phyloP scores from a whole-genome alignment of 2,113 vertebrate genomes.

The Proteles cristata region DNA sequence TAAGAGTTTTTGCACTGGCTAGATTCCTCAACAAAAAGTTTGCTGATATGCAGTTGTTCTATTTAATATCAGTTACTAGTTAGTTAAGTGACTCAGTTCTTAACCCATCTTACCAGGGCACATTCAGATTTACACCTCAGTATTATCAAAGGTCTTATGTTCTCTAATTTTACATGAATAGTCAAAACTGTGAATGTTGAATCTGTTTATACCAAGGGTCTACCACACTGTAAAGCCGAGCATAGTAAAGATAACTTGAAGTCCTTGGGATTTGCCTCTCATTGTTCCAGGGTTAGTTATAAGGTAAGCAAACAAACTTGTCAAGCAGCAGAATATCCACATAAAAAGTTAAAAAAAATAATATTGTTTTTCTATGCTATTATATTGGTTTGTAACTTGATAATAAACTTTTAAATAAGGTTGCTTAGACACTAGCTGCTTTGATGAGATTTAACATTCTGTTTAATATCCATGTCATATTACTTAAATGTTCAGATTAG shows the following conservation, averaged over 20 bases:
- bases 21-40: neutral
- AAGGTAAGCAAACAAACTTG: neutral
- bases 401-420: constrained; percentile 54
- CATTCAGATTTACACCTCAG: neutral
- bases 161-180: neutral
- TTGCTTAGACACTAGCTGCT: neutral
- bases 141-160: neutral
- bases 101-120: neutral
- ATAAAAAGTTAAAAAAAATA: neutral
- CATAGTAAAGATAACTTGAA: neutral
- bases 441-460: neutral
- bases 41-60: neutral
- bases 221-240: neutral
- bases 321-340: neutral
- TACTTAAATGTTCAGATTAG: constrained; percentile 13
- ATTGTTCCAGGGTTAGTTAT: neutral
- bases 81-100: neutral
- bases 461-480: neutral
- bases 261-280: constrained; percentile 15
- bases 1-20: neutral
- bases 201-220: neutral
- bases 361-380: neutral
- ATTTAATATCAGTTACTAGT: neutral
- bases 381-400: constrained; percentile 27
- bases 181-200: neutral